These are phyloP conservation scores for Ciconia nigra DNA, from an alignment of 2,797 vertebrate genomes.

Conservation along the genomic window DNA sequence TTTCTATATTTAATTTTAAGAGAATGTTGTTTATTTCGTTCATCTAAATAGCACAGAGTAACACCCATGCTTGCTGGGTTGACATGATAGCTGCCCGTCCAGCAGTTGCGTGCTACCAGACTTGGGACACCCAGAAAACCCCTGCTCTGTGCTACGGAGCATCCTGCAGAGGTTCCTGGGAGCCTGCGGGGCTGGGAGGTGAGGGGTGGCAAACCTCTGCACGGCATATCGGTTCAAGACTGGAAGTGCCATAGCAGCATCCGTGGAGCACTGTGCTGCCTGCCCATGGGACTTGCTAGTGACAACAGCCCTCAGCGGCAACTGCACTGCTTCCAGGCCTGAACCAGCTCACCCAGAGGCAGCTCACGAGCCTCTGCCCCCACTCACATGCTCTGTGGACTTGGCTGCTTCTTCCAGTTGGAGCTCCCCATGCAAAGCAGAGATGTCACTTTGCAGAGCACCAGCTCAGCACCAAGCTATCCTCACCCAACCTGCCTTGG, in stretches of 20 bases:
- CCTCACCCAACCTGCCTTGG: background rate
- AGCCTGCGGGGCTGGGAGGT: fast-evolving
- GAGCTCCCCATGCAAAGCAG: background rate
- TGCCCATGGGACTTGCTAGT: background rate
- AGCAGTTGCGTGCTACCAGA: background rate
- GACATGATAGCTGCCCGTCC: background rate
- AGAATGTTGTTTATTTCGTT: background rate
- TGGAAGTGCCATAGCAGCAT: background rate
- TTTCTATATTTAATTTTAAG: background rate
- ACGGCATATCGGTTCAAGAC: fast-evolving
- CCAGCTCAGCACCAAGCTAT: background rate
- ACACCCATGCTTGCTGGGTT: background rate
- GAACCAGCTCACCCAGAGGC: background rate
- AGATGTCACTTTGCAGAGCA: background rate
- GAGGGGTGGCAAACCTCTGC: background rate
- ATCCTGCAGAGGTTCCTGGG: background rate
- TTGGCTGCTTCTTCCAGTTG: background rate
- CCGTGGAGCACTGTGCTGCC: background rate
- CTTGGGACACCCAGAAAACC: fast-evolving
- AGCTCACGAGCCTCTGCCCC: background rate
- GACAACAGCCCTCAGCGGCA: background rate
- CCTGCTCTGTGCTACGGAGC: background rate
- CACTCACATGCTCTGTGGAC: fast-evolving
- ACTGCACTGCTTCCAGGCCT: background rate
- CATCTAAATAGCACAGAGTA: background rate